These are phyloP conservation scores for Ricordea florida DNA, from an alignment of 92 coral and sea anemone species.

Conservation along the genomic window DNA sequence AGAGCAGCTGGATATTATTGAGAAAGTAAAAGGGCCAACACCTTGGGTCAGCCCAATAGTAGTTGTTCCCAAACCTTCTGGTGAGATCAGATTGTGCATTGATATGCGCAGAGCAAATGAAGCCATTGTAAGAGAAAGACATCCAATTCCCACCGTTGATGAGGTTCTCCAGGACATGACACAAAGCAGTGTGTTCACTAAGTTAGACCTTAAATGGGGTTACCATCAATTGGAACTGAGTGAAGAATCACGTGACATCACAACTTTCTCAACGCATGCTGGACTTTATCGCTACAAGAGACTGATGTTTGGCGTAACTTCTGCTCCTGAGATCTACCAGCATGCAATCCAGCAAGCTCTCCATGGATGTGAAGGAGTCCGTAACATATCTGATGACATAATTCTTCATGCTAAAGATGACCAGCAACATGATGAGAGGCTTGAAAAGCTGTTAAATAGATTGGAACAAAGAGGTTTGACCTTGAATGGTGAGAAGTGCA, in stretches of 20 bases:
- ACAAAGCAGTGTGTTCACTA: conserved; percentile 14
- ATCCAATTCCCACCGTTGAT: conserved; percentile 40
- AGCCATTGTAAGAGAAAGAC: conserved; percentile 12
- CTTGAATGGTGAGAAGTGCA: no score
- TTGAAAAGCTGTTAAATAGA: conserved; percentile 6
- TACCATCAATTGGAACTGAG: conserved; percentile 43
- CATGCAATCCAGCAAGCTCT: conserved; percentile 22
- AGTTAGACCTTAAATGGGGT: conserved; percentile 34
- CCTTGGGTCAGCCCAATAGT: conserved; percentile 32
- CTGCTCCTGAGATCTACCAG: conserved; percentile 21
- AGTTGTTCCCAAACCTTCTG: conserved; percentile 24
- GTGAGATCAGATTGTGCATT: conserved; percentile 17
- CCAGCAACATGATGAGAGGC: conserved; percentile 21
- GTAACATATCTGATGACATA: conserved; percentile 45
- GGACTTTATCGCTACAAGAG: conserved; percentile 13
- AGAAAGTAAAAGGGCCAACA: no score
- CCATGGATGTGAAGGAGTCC: conserved; percentile 21
- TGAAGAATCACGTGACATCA: conserved; percentile 5
- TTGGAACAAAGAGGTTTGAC: no score
- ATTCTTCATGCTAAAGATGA: conserved; percentile 6
- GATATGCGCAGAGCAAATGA: conserved; percentile 28
- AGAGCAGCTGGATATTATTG: no score
- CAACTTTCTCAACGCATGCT: conserved; percentile 30
- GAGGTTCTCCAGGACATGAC: conserved; percentile 23
- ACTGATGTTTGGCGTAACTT: conserved; percentile 21